Evolutionary conservation across 2,797 vertebrate genomes (phyloP).

Genomic region (Apodemus agrarius): DNA sequence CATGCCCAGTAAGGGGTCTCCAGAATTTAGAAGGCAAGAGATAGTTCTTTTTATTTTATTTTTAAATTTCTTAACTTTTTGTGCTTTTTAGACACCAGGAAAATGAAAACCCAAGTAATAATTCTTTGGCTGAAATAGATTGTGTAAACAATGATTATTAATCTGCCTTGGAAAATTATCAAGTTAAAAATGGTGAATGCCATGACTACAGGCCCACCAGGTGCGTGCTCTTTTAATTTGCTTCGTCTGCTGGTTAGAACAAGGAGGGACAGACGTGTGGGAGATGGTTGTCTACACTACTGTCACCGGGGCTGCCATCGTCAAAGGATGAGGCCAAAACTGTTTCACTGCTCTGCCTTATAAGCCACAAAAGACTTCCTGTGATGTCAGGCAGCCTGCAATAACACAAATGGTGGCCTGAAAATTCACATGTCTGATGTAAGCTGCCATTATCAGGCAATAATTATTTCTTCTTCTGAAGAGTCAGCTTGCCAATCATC

Average conservation of each 20-base stretch:
- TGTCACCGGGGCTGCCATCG: neutral
- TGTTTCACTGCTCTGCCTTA: neutral
- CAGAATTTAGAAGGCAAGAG: neutral
- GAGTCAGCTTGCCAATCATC: constrained; percentile 76
- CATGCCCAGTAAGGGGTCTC: neutral
- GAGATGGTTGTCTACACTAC: neutral
- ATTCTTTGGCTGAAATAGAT: constrained; percentile 11
- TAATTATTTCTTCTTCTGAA: constrained; percentile 80
- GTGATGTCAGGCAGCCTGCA: constrained; percentile 34
- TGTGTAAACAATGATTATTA: constrained; percentile 30
- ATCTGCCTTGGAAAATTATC: neutral
- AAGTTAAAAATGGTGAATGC: constrained; percentile 53
- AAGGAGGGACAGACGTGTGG: neutral
- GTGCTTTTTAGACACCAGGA: neutral
- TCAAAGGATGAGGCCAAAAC: neutral
- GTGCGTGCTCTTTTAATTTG: neutral
- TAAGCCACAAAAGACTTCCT: constrained; percentile 57
- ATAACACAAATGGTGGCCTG: constrained; percentile 56
- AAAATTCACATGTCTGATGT: neutral
- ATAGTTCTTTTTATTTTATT: neutral
- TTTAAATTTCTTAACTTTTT: neutral
- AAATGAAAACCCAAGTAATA: constrained; percentile 16
- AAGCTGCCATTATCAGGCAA: constrained; percentile 68
- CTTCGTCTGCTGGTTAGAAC: constrained; percentile 17
- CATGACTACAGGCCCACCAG: neutral